These are phyloP conservation scores for Riparia riparia DNA, from an alignment of 2,113 vertebrate species.

Conservation along the genomic window DNA sequence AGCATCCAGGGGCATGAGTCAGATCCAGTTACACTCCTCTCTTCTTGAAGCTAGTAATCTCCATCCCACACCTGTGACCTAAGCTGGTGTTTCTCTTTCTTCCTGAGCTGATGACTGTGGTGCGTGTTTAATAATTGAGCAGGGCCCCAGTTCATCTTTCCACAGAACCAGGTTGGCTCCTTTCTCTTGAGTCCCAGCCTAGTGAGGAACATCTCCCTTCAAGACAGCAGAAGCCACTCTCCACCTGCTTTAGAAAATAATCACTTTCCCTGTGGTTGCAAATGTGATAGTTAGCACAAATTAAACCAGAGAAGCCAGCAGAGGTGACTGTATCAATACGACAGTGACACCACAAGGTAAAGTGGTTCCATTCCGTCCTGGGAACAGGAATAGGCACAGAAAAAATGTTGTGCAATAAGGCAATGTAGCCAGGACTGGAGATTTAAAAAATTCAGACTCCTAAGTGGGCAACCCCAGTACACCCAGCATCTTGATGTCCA, in stretches of 20 bases:
- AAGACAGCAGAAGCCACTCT: neutral
- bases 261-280: constrained; percentile 16
- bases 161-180: neutral
- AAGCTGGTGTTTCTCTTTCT: neutral
- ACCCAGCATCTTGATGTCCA: accelerated
- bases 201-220: neutral
- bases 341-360: neutral
- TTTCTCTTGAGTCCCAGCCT: neutral
- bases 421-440: neutral
- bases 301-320: neutral
- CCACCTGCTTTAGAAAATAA: constrained; percentile 2
- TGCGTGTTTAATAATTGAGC: constrained; percentile 52
- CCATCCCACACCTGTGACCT: constrained; percentile 27
- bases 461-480: neutral
- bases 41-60: neutral
- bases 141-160: constrained; percentile 26
- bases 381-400: neutral
- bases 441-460: neutral
- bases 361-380: neutral
- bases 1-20: neutral
- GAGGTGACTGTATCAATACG: neutral
- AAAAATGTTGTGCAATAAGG: neutral
- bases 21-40: neutral
- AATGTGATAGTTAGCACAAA: neutral
- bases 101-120: neutral